These are phyloP conservation scores for Vanessa cardui DNA, from an alignment of 2,888 invertebrate species.

Conservation along the genomic window DNA sequence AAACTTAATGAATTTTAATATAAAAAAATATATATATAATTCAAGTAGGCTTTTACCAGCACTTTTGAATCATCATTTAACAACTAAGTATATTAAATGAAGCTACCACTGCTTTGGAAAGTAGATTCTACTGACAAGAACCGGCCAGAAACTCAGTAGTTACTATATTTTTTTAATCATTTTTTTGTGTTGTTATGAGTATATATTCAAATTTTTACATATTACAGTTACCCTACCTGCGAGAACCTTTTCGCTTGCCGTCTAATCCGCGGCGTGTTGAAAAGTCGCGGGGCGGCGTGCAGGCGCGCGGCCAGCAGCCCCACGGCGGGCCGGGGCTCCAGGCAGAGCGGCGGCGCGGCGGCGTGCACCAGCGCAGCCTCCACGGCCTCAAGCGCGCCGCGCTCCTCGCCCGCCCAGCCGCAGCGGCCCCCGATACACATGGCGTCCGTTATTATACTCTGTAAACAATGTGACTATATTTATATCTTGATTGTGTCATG, in stretches of 20 bases:
- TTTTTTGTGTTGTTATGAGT: no score
- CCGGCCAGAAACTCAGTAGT: no score
- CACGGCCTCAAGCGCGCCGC: conserved; percentile 83
- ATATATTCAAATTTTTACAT: background rate
- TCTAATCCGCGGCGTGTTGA: conserved; percentile 88
- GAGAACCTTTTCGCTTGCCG: conserved; percentile 90
- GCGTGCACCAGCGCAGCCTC: conserved; percentile 94
- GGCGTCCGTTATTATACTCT: conserved; percentile 86
- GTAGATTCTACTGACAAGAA: no score
- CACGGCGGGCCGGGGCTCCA: conserved; percentile 93
- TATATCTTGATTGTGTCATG: no score
- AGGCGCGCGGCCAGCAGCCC: conserved; percentile 89
- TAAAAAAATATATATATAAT: no score
- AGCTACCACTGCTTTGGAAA: no score
- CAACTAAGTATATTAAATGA: no score
- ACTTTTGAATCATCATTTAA: no score
- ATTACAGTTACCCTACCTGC: conserved; percentile 77
- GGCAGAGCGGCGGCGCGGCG: conserved; percentile 92
- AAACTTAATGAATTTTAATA: no score
- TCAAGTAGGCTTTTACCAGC: no score
- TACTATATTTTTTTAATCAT: no score
- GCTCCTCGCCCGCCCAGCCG: conserved; percentile 89
- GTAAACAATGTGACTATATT: conserved; percentile 32
- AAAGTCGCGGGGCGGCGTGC: conserved; percentile 88
- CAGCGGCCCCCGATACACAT: conserved; percentile 81